Evolutionary conservation across 1,140 invertebrate species (phyloP), one percentile per base, ranked within the genome.

Genomic region (Neodiprion lecontei): DNA sequence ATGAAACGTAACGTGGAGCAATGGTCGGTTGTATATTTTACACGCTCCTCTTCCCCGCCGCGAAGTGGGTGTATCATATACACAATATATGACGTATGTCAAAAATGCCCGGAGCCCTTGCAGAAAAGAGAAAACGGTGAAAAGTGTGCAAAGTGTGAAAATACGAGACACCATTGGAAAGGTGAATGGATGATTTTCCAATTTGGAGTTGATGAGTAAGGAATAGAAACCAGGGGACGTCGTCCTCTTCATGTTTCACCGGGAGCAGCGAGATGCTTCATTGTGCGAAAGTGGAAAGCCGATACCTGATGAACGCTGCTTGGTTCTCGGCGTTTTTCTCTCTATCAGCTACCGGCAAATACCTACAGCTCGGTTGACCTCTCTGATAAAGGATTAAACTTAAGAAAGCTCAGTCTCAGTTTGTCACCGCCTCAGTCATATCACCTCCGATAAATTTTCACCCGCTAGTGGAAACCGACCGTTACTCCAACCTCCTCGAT

Each of bases 1-100:
- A 75, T 78, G 73, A 76, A 76, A 78, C 73, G 69, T 73, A 48
- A 70, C 72, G 70, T 69, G 61, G 76, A 73, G 28, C 17, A 67
- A 40, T 74, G 71, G 67, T 73, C 69, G 74, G 67, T 50, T 68
- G 11, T 14, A 75, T 71, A 70, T 76, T 76, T 76, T 76, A 76
- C 73, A 72, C 40, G 71, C 65, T 50, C 66, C 67, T 67, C 70
- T 48, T 50, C 12, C 12, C 48, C 40, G 12, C 23, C 23, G 53
- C 9, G 48, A 40, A n/a, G n/a, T 72, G 48, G 11, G n/a, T 11
- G 53, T 23, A 72, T 72, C 47, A 65, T 61, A 65, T 61, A 72
- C 66, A 23, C 23, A 70, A 61, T 72, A 28, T 40, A 65, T 21
- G 14, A 67, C 11, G 28, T 40, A 2, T 40, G 28, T 40, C 2